Evolutionary conservation across 1,140 invertebrate genomes (phyloP), one percentile per base, ranked within the genome.

Genomic region (Megalonaias nervosa): DNA sequence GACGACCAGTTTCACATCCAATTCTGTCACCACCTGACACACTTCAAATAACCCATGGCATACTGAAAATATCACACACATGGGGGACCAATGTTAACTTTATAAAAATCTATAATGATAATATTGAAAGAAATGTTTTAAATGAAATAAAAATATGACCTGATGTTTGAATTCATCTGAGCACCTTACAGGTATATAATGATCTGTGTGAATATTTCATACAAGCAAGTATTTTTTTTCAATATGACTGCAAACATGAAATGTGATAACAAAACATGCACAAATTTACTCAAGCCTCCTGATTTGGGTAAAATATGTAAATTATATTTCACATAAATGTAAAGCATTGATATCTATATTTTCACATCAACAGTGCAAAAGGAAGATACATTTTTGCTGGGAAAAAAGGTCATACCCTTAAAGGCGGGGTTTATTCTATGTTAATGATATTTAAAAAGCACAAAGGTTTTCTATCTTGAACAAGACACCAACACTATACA

Each of bases 1-100:
- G 26, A 88, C 78, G n/a, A 85, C 82, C 17, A 89, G 71, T 61
- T 88, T 88, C 21, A 89, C 77, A 73, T 89, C 88, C n/a, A 89
- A 81, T 4, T 77, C 80, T n/a, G 86, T 82, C 2, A 88, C 88
- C 17, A 88, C 67, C 62, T 81, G 80, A 81, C 88, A 87, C 21
- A 89, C 74, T 31, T 85, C 79, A 83, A 86, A 88, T 73, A 89
- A 72, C 14, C 85, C 84, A 48, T 79, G 73, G 76, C 86, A 87
- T 23, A 87, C 88, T 88, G 82, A 71, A 86, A 85, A 21, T 38
- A 75, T 58, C 69, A 65, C 23, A 71, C 61, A 21, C 59, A 2
- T 31, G 19, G 13, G 23, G 59, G 48, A 12, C 26, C 2, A 26
- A 21, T 71, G 17, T 17, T 17, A 67, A 48, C 2, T 17, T 11